Evolutionary conservation across 2,113 vertebrate genomes (phyloP).

Genomic region (Gymnorhina tibicen): DNA sequence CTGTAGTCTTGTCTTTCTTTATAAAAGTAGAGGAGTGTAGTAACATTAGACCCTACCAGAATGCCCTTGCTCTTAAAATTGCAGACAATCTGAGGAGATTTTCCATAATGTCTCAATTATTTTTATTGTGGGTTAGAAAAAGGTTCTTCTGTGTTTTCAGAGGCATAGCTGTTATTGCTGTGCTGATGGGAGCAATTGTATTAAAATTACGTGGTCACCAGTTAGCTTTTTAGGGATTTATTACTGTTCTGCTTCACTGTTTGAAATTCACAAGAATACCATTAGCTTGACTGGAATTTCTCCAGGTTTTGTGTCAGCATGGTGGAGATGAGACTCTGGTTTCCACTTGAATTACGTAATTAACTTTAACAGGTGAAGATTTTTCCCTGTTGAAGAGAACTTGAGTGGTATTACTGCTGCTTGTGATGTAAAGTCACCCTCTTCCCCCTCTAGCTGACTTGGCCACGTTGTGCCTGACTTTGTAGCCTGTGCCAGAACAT

Average conservation of each 20-base stretch:
- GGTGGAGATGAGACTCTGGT: neutral
- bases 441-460: neutral
- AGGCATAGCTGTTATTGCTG: neutral
- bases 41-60: neutral
- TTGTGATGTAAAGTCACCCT: neutral
- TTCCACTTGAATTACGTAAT: neutral
- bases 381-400: neutral
- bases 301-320: neutral
- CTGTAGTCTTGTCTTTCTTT: neutral
- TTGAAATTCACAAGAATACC: neutral
- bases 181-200: neutral
- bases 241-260: neutral
- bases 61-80: slow-evolving; percentile 45
- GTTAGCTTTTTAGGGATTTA: neutral
- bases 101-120: neutral
- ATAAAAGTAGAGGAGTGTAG: neutral
- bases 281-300: neutral
- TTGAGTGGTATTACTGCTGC: neutral
- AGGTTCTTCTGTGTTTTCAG: slow-evolving; percentile 2
- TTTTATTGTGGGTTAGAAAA: neutral
- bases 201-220: slow-evolving; percentile 25
- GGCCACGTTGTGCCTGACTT: neutral
- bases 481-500: neutral
- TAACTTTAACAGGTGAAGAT: neutral
- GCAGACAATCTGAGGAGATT: slow-evolving; percentile 33